Evolutionary conservation across 2,113 vertebrate genomes (phyloP), one percentile per base, ranked within the genome.

Genomic region (Pseudopipra pipra): DNA sequence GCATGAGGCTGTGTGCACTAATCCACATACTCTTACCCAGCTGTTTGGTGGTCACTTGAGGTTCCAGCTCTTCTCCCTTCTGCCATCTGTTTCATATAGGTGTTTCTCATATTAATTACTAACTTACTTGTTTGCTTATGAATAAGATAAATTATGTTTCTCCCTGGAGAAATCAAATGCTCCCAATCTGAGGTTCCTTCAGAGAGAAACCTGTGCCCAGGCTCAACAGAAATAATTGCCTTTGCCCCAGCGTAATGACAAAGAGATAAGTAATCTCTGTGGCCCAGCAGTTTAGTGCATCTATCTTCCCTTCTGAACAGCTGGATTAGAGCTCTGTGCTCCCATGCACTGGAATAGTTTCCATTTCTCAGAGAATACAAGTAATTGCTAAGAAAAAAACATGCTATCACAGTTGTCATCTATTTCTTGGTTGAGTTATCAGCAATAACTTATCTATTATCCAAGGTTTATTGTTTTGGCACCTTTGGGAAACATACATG

Each of bases 341-440:
- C 61, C 76, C 80, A 93, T 44, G 41, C 68, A 75, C 56, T 89
- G 73, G 59, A 89, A 81, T 75, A 90, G 88, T 75, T 95, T 93
- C 65, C 56, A 84, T 75, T 83, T 94, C 95, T 78, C 47, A 86
- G 92, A 97, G 92, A 96, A 88, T 83, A 96, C 85, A 94, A 94
- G 84, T 93, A 96, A 90, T 90, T 92, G 72, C 65, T 68, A 71
- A 72, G 79, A 87, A 75, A 47, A 90, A 81, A 61, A 43, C 52
- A 41, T 35, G 22, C 86, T 87, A 79, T 89, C 70, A 70, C 44
- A 87, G 70, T 89, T 92, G 88, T 85, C 70, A 73, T 94, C 62
- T 86, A 96, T 96, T 93, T 95, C 90, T 94, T 96, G 96, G 88
- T 81, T 95, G 90, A 96, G 54, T 94, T 96, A 95, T 92, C 91